Evolutionary conservation across 2,888 invertebrate genomes (phyloP).

Genomic region (Stegophylla sp.): DNA sequence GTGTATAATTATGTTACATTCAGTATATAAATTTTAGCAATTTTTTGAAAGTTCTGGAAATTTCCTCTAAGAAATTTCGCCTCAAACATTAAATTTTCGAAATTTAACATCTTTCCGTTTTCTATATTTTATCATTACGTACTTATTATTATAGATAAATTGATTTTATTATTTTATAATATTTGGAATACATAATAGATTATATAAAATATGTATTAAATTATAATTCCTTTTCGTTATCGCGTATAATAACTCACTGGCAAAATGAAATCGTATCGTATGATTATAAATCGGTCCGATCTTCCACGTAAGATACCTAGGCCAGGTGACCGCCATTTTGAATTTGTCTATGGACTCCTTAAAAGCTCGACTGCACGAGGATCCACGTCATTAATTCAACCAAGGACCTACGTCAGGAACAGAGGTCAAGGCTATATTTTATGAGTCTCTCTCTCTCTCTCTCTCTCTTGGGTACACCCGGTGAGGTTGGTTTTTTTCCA

Average conservation of each 20-base stretch:
- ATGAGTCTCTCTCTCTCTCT: slow-evolving; percentile 8
- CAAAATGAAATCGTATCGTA: slow-evolving; percentile 21
- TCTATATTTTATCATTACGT: too few species aligned
- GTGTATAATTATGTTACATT: too few species aligned
- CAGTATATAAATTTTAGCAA: too few species aligned
- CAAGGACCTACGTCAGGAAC: slow-evolving; percentile 35
- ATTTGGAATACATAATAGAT: slow-evolving; percentile 18
- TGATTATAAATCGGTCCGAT: slow-evolving; percentile 42
- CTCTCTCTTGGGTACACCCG: background rate
- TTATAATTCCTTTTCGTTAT: background rate
- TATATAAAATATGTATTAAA: background rate
- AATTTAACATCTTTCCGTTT: too few species aligned
- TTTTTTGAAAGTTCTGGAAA: too few species aligned
- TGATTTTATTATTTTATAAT: slow-evolving; percentile 16
- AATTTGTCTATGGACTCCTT: slow-evolving; percentile 16
- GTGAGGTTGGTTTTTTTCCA: background rate
- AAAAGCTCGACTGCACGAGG: slow-evolving; percentile 10
- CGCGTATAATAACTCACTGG: background rate
- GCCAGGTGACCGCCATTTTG: slow-evolving; percentile 34
- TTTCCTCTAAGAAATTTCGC: too few species aligned
- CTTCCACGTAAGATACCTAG: slow-evolving; percentile 1
- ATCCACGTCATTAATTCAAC: slow-evolving; percentile 34
- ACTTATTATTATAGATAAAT: too few species aligned
- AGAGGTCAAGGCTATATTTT: slow-evolving; percentile 42
- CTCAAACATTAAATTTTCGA: too few species aligned